Base-by-base conservation (phyloP, 2,113 vertebrate genomes). In the Cyprinodon tularosa region DNA sequence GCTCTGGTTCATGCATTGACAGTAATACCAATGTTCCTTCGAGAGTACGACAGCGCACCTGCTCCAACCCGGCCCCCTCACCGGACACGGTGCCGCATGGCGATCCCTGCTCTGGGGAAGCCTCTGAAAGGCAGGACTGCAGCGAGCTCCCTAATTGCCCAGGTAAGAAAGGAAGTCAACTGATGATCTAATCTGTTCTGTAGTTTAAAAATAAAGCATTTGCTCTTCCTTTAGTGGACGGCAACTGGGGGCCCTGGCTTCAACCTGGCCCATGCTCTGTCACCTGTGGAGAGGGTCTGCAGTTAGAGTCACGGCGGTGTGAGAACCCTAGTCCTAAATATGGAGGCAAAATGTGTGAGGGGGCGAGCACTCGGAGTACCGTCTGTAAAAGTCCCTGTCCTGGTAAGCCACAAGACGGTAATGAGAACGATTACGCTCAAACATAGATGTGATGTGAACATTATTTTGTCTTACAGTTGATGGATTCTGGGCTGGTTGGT, bases 401-500 rank as follows among this genome's bases (percentile, higher is more conserved):
- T 0, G 89, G 91, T 93, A 78, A 84, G 12, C 37, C 50, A 36
- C 60, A 22, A 72, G 38, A 40, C 77, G 38, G 37, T 17, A 59
- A 48, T 29, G 29, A 57, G n/a, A 57, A 9, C 50, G 8, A 57
- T n/a, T 9, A n/a, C 17, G 47, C 57, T 39, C 60, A 40, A 44
- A 57, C 14, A 6, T n/a, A 50, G 59, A 62, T 59, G 4, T 22
- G 38, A 12, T 36, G 22, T 48, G 36, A 64, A 67, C 38, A 15
- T 9, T n/a, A 44, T 40, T 40, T 53, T 59, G 17, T 76, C 29
- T 47, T 0, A 14, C 86, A 92, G 91, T 86, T 0, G 47, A 87
- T 2, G 88, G 90, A 44, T 45, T 63, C 37, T 93, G 90, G 90
- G 40, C 90, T 0, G 89, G 86, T 0, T 93, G 91, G 91, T 86